Evolutionary conservation across 2,797 vertebrate genomes (phyloP).

Genomic region (Spheniscus humboldti): DNA sequence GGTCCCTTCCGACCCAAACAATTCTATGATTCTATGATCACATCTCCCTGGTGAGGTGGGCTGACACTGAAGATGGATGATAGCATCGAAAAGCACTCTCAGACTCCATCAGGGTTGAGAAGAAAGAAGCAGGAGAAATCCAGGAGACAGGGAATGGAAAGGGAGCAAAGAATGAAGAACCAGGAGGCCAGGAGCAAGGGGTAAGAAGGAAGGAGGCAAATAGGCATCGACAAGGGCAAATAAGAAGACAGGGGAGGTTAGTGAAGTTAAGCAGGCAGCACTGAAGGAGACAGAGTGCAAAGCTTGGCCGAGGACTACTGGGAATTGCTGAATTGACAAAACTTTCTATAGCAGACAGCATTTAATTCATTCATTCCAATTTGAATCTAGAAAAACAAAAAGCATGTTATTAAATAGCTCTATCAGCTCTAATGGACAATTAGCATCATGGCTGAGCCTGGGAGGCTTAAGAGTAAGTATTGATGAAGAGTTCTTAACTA

Average conservation of each 20-base stretch:
- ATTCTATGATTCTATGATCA: too few relatives aligned
- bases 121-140: not conserved
- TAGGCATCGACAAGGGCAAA: not conserved
- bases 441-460: not conserved
- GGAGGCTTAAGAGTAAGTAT: not conserved
- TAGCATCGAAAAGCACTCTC: not conserved
- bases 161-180: not conserved
- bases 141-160: not conserved
- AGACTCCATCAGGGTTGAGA: not conserved
- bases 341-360: not conserved
- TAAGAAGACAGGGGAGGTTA: not conserved
- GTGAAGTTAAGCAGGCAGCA: not conserved
- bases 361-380: not conserved
- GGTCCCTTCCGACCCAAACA: too few relatives aligned
- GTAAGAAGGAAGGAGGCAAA: not conserved
- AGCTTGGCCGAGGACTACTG: not conserved
- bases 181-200: not conserved
- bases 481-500: not conserved
- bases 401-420: not conserved
- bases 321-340: not conserved
- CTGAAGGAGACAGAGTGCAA: not conserved
- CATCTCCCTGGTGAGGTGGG: not conserved
- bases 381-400: not conserved
- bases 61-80: not conserved
- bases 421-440: not conserved